Evolutionary conservation across 2,888 invertebrate species (phyloP).

Genomic region (Mechanitis messenoides): DNA sequence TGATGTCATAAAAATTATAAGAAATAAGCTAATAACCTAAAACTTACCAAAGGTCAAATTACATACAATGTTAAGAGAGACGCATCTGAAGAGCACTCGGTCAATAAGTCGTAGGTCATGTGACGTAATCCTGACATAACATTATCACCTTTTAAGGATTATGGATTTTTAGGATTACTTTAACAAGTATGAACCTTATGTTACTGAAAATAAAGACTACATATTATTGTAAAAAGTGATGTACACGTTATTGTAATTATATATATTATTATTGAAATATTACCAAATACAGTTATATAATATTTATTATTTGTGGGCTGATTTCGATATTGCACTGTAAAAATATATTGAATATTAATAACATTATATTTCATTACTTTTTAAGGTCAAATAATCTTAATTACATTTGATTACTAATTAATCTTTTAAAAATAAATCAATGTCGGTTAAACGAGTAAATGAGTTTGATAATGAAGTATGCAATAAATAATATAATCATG

Average conservation of each 20-base stretch:
- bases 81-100: conserved; percentile 24
- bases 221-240: too few relatives aligned
- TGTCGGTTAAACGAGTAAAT: not conserved
- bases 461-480: not conserved
- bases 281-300: too few relatives aligned
- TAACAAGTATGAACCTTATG: too few relatives aligned
- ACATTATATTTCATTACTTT: too few relatives aligned
- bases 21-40: conserved; percentile 6
- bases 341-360: too few relatives aligned
- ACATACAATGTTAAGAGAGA: conserved; percentile 23
- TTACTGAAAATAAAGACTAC: not conserved
- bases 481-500: conserved; percentile 1
- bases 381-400: too few relatives aligned
- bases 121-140: conserved; percentile 28
- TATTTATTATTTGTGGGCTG: too few relatives aligned
- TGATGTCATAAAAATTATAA: conserved; percentile 2
- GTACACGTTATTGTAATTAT: too few relatives aligned
- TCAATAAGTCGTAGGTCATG: conserved; percentile 41
- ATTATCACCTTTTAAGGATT: conserved; percentile 14
- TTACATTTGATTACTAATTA: too few relatives aligned
- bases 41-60: conserved; percentile 10
- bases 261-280: too few relatives aligned
- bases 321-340: too few relatives aligned
- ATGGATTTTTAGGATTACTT: not conserved
- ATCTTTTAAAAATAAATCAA: not conserved